Percentiles rank a stretch among this genome's conserved stretches.
Evolutionary conservation across 2,888 invertebrate genomes (phyloP).

Genomic region (Phyto melanocephala): DNA sequence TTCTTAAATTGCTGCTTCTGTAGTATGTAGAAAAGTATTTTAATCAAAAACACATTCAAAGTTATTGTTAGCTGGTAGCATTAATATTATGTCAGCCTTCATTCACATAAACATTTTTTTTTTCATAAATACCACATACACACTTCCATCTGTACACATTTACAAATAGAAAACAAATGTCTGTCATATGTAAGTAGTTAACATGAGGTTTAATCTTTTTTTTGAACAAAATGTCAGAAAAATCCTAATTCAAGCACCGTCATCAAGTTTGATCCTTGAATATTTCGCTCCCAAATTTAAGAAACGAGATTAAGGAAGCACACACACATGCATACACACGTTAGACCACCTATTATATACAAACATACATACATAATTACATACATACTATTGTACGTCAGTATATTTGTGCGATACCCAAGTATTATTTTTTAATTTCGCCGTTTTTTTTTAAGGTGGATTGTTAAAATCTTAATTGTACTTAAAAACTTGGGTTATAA

Average conservation of each 20-base stretch:
- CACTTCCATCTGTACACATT: not conserved
- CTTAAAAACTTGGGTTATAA: too few species aligned
- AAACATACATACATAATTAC: too few species aligned
- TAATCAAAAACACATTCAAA: not conserved
- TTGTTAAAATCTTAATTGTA: too few species aligned
- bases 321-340: not conserved
- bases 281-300: conserved; percentile 36
- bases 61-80: not conserved
- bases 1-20: not conserved
- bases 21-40: too few species aligned
- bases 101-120: conserved; percentile 49
- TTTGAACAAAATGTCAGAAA: conserved; percentile 58
- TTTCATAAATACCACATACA: conserved; percentile 34
- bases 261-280: conserved; percentile 67
- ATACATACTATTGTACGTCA: too few species aligned
- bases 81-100: conserved; percentile 45
- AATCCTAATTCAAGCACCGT: conserved; percentile 75
- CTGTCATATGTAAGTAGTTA: conserved; percentile 9
- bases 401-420: too few species aligned
- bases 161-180: not conserved
- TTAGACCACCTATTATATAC: too few species aligned
- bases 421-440: too few species aligned
- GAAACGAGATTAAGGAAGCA: conserved; percentile 30
- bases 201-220: conserved; percentile 48
- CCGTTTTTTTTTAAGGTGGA: too few species aligned